These are phyloP conservation scores for Podarcis raffonei DNA, from an alignment of 2,113 vertebrate species.

Conservation along the genomic window DNA sequence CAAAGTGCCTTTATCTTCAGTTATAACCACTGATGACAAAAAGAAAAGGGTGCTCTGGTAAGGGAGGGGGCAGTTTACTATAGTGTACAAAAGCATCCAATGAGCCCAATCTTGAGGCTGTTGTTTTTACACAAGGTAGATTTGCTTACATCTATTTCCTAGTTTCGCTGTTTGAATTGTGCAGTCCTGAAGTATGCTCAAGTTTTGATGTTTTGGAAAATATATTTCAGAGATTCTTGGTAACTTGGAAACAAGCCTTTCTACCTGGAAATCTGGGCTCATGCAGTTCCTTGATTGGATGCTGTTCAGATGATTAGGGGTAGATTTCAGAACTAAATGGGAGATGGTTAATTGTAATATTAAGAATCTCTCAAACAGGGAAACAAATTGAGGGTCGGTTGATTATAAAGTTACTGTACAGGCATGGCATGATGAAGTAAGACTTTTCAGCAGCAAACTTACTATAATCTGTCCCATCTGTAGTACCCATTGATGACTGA, in stretches of 20 bases:
- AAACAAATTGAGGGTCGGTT: not conserved
- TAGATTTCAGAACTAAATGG: slow-evolving; percentile 42
- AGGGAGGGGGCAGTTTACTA: not conserved
- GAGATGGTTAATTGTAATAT: slow-evolving; percentile 30
- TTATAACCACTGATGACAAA: slow-evolving; percentile 26
- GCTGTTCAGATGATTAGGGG: not conserved
- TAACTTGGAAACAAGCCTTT: not conserved
- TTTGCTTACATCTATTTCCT: not conserved
- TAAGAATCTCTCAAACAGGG: not conserved
- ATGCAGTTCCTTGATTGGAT: not conserved
- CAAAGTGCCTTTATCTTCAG: not conserved
- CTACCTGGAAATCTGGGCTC: not conserved
- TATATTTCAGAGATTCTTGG: not conserved
- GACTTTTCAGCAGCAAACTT: slow-evolving; percentile 43
- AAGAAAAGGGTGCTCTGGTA: not conserved
- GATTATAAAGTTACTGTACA: not conserved
- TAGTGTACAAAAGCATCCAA: not conserved
- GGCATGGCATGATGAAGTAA: not conserved
- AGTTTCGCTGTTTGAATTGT: not conserved
- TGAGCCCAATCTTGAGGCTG: not conserved
- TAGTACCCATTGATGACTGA: slow-evolving; percentile 17
- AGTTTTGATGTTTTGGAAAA: slow-evolving; percentile 5
- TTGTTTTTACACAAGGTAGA: not conserved
- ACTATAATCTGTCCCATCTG: not conserved
- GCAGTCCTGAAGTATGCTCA: not conserved